Base-by-base conservation (phyloP, 2,888 invertebrate genomes). In the Anthoptus insignis region DNA sequence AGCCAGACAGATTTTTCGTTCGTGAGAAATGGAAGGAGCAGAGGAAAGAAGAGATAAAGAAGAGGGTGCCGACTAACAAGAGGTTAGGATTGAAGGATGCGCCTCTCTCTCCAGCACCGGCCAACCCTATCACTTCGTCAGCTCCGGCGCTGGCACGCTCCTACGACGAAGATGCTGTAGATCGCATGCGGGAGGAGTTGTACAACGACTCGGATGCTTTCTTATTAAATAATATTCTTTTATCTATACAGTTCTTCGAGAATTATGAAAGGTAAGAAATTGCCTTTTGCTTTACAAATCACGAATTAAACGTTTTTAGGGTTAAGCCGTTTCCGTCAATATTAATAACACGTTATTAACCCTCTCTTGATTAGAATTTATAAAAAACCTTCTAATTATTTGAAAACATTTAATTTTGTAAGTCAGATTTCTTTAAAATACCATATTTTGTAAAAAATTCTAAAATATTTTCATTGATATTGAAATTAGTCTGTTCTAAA, bases 201-300 rank as follows among this genome's bases (percentile, higher is more conserved):
- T 86, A 92, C 49, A 91, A 92, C 6, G 94, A 96, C 73, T 93
- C 96, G 6, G 95, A 96, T 76, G 92, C 94, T 3, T 97, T 97
- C 82, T 87, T 97, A 9, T 84, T 97, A 11, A 97, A 97, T 81
- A 97, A 97, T 81, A 94, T 97, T 64, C 91, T 97, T 60, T 93
- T 97, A 81, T 95, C 95, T 13, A 93, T 97, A 21, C 97, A 97
- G 86, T 97, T 97, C 87, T 97, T 97, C 77, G 95, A 96, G 71
- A 96, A 97, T 82, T 97, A 95, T 79, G 96, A 97, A 81, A 94
- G 95, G 97, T 97, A 84, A 93, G 94, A 39, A 1, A 32, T 52
- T 47, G n/a, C n/a, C n/a, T n/a, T n/a, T n/a, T n/a, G n/a, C n/a
- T n/a, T n/a, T n/a, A n/a, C n/a, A n/a, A n/a, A n/a, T n/a, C n/a